phyloP scores from a whole-genome alignment of 2,113 vertebrate species.

The Amphiprion percula region DNA sequence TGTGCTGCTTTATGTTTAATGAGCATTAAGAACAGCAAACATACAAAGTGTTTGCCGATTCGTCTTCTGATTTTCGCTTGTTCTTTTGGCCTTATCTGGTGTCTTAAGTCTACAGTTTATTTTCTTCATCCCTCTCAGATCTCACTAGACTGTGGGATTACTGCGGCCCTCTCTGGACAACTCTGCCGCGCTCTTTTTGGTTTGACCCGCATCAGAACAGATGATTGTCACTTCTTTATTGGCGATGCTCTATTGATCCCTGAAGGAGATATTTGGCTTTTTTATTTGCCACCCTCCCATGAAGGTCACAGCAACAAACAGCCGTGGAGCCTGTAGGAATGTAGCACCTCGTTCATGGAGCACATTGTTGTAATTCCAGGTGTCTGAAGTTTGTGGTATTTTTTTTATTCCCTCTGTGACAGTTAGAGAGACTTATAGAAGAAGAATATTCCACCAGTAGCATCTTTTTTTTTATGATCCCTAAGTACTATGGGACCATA shows the following conservation, averaged over 20 bases:
- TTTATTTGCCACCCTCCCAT: background rate
- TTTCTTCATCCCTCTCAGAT: conserved; percentile 33
- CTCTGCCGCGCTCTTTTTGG: conserved; percentile 1
- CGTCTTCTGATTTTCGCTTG: background rate
- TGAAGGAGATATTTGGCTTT: conserved; percentile 40
- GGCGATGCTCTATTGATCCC: conserved; percentile 43
- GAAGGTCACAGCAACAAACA: conserved; percentile 13
- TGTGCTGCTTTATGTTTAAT: background rate
- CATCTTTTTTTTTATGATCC: no score
- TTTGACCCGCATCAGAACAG: conserved; percentile 28
- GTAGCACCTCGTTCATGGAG: conserved; percentile 5
- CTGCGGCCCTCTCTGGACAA: background rate
- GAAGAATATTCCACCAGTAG: no score
- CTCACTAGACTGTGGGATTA: conserved; percentile 33
- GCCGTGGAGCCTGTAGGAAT: background rate
- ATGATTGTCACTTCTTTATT: conserved; percentile 41
- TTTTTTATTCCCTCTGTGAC: background rate
- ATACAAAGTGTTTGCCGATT: background rate
- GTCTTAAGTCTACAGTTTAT: conserved; percentile 47
- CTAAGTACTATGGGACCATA: background rate
- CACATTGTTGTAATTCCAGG: conserved; percentile 24
- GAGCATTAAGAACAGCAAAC: background rate
- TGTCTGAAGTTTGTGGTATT: conserved; percentile 3
- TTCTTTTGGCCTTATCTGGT: background rate
- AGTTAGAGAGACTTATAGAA: no score